Base-by-base conservation (phyloP, 2,797 vertebrate genomes). In the Alauda arvensis region DNA sequence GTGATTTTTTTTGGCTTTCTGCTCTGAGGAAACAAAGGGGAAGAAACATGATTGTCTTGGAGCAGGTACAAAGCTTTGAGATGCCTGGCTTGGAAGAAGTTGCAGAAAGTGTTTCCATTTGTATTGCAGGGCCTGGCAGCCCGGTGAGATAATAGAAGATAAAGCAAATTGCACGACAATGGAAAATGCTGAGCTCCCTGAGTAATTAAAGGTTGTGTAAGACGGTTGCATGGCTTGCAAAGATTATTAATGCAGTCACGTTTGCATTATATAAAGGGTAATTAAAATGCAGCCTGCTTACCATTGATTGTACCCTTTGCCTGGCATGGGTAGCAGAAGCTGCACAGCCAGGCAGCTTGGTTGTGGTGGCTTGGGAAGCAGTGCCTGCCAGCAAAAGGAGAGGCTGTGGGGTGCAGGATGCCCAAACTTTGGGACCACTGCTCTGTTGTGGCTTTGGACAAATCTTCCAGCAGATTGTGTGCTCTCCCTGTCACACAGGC, bases 221-320 rank as follows among this genome's bases (percentile, higher is more conserved):
- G 90, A 80, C 1, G 0, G 89, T 84, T 13, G n/a, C 55, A 84
- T 82, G 89, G 78, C 77, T 94, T 51, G 69, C 34, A 37, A 91
- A 78, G 88, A 89, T 94, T 96, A 93, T 89, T 94, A 96, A 94
- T 91, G 68, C 84, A 83, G 91, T 94, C 91, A 91, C 49, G 60
- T 93, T 94, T 83, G 59, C 68, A 77, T 95, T 93, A 88, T 71
- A 83, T 90, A 93, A 94, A 91, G 46, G 56, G 66, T 88, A 90
- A 95, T 95, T 94, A 94, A 94, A 84, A 91, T 83, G 80, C 83
- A 91, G 89, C 62, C 80, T 92, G 87, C 91, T 94, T 87, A 63
- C 65, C 78, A 57, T 42, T 90, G 87, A 91, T 92, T 88, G 79
- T 29, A 67, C 61, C 77, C 83, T 78, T 81, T 75, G 65, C 60